Base-by-base conservation (phyloP, 53 echinoderm and acorn worm genomes). In the Holothuria leucospilota region DNA sequence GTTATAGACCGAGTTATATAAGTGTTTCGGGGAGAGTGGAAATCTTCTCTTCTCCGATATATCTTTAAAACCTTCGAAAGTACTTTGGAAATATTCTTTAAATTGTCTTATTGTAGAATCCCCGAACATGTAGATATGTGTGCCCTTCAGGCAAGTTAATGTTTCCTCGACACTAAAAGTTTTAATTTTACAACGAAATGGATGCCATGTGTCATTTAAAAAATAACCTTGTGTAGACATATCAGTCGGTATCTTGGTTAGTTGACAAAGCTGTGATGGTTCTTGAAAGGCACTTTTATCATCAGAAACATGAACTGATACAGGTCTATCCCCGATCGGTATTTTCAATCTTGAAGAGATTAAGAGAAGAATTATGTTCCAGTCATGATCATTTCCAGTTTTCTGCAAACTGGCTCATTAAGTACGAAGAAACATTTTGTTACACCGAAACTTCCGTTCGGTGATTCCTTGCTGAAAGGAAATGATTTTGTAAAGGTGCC, bases 41-140 rank as follows among this genome's bases (percentile, higher is more conserved):
- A 16, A 14, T 16, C 25, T 26, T 68, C 27, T 14, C 23, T 68
- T 34, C 34, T 26, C 69, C 34, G 34, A 34, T 26, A 26, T 68
- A 16, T 16, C 27, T 26, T 68, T 8, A 68, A 68, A 68, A 23
- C 69, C 69, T 16, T 28, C 34, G 16, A 68, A 2, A 8, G 0
- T 8, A 24, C 27, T 68, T 16, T 24, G n/a, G 6, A 68, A 26
- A 26, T 68, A 68, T 68, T 68, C 69, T 26, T 24, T 68, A 24
- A 68, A 68, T 68, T 68, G 69, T 34, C 69, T n/a, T 68, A 28
- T 34, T 8, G 69, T 68, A 10, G 69, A 68, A 68, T 68, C 69
- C 1, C 69, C 27, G 27, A 29, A 68, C 16, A 68, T 68, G 26
- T 68, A 25, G 26, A 68, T 29, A n/a, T 15, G n/a, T 68, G 28